Evolutionary conservation across 2,888 invertebrate genomes (phyloP).

Genomic region (Melanophora roralis): DNA sequence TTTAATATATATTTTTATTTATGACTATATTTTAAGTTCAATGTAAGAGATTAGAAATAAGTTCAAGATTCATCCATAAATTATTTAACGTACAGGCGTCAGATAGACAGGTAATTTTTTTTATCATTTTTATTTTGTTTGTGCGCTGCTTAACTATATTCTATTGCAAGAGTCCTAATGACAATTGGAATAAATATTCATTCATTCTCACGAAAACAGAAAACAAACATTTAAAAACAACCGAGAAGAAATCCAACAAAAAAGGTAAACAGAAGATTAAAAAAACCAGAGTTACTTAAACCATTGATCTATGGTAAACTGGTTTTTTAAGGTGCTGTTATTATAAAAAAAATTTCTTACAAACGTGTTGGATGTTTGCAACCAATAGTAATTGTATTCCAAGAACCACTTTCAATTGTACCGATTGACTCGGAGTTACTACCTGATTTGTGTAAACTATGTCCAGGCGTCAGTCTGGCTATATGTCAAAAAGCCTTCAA

Average conservation of each 20-base stretch:
- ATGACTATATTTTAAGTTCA: constrained; percentile 44
- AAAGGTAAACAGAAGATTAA: not conserved
- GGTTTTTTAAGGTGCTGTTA: not conserved
- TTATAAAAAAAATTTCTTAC: no score
- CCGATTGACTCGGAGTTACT: no score
- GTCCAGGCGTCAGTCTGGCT: no score
- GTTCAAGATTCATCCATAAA: constrained; percentile 56
- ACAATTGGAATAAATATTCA: constrained; percentile 30
- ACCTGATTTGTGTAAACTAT: no score
- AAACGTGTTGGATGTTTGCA: no score
- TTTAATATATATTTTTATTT: not conserved
- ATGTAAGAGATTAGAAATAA: constrained; percentile 51
- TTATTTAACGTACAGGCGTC: constrained; percentile 37
- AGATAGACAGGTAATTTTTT: constrained; percentile 29
- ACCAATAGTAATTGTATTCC: no score
- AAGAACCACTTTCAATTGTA: no score
- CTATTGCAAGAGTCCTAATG: constrained; percentile 32
- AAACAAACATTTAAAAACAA: constrained; percentile 26
- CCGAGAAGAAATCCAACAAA: constrained; percentile 1
- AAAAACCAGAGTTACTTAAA: constrained; percentile 18
- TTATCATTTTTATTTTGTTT: constrained; percentile 1
- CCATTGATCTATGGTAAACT: not conserved
- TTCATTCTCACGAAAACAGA: constrained; percentile 19
- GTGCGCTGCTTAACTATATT: not conserved
- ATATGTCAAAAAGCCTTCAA: no score